Percentiles rank a stretch among this genome's conserved stretches.
These are phyloP conservation scores for Shargacucullia verbasci DNA, from an alignment of 2,888 invertebrate genomes.

Conservation along the genomic window DNA sequence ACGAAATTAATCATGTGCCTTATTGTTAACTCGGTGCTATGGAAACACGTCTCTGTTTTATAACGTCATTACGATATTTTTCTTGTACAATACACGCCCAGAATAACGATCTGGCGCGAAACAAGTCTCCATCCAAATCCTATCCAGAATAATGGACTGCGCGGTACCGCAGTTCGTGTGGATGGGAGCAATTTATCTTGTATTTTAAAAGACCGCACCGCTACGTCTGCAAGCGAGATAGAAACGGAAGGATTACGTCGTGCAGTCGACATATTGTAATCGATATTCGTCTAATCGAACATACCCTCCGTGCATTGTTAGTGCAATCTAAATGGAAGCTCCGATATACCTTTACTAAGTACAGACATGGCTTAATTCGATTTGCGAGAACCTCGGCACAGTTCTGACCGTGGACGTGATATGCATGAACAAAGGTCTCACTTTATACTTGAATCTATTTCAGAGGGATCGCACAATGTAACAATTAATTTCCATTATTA, in stretches of 20 bases:
- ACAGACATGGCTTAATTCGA: slow-evolving; percentile 67
- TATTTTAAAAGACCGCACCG: slow-evolving; percentile 26
- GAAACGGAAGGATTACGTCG: slow-evolving; percentile 29
- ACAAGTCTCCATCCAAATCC: slow-evolving; percentile 33
- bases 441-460: slow-evolving; percentile 52
- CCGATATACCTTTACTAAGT: slow-evolving; percentile 61
- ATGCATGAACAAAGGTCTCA: slow-evolving; percentile 50
- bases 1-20: slow-evolving; percentile 33
- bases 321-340: slow-evolving; percentile 65
- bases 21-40: slow-evolving; percentile 20
- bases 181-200: slow-evolving; percentile 38
- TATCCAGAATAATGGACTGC: slow-evolving; percentile 36
- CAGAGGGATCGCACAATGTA: slow-evolving; percentile 29
- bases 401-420: slow-evolving; percentile 65
- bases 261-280: slow-evolving; percentile 50
- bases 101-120: slow-evolving; percentile 16
- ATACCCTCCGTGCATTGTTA: slow-evolving; percentile 52
- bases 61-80: slow-evolving; percentile 15
- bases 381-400: slow-evolving; percentile 67
- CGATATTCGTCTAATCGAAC: slow-evolving; percentile 56
- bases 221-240: slow-evolving; percentile 33
- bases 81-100: slow-evolving; percentile 10
- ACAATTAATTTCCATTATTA: slow-evolving; percentile 41
- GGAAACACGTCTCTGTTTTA: slow-evolving; percentile 22
- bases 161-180: slow-evolving; percentile 18